Evolutionary conservation across 2,797 vertebrate genomes (phyloP), one percentile per base, ranked within the genome.

Genomic region (Microctenopoma stevenorrisi): DNA sequence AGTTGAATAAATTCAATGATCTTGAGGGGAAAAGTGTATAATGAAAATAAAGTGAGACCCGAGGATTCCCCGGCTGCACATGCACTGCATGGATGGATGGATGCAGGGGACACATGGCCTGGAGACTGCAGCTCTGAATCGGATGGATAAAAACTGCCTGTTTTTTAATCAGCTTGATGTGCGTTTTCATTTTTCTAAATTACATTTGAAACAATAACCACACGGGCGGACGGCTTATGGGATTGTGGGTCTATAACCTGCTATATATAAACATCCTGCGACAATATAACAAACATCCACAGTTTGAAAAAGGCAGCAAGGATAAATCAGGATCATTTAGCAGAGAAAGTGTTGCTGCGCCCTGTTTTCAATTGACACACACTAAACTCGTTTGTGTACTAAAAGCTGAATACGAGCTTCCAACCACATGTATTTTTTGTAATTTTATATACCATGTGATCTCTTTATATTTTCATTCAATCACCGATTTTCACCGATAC

Each of bases 1-100:
- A 87, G 86, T 88, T 84, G 81, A 89, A 92, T 86, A 84, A 90
- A 93, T 91, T 87, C 79, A 90, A 90, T 87, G 84, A 92, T 92
- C 89, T 88, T 81, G 78, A 83, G 81, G 70, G 80, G 82, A 81
- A 86, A 87, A 89, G 83, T 84, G 89, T 88, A 74, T 88, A 91
- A 92, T 92, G 78, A 81, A 90, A 91, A 93, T 92, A 91, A 89
- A 92, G 86, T 81, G 35, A 73, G 69, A 83, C 59, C 72, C 82
- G 82, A 84, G 83, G 66, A 88, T 68, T 88, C 67, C 58, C 46
- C 46, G 48, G 65, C 50, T 56, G 51, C 74, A 56, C 66, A 25
- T 62, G 58, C 46, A 18, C 10, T 13, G 4, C 26, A 26, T 48
- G 67, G 59, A 54, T 46, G 69, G 58, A 35, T 51, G 47, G 54